Evolutionary conservation across 2,113 vertebrate species (phyloP).

Genomic region (Pangasianodon hypophthalmus): DNA sequence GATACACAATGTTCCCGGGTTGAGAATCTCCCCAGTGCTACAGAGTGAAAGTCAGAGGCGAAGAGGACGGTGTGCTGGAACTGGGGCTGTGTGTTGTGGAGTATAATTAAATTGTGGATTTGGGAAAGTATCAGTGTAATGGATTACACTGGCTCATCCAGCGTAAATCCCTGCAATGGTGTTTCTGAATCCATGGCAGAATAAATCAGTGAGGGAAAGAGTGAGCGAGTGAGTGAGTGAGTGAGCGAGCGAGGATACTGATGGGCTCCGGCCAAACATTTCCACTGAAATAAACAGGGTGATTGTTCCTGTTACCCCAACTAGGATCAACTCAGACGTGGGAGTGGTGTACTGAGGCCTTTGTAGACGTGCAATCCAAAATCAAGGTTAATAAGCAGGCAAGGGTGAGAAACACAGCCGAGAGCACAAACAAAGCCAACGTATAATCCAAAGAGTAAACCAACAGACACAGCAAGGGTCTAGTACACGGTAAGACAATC

Average conservation of each 20-base stretch:
- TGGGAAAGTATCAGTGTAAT: conserved; percentile 39
- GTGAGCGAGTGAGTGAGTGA: background rate
- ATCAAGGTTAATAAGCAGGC: background rate
- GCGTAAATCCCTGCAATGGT: conserved; percentile 25
- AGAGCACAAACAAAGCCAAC: background rate
- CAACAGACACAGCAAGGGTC: background rate
- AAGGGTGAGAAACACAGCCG: background rate
- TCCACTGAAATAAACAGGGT: background rate
- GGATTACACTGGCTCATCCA: conserved; percentile 42
- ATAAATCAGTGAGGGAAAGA: conserved; percentile 22
- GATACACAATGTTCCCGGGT: background rate
- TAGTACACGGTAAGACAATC: background rate
- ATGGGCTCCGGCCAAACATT: background rate
- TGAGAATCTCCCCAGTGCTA: background rate
- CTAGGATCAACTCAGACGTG: background rate
- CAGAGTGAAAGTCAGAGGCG: background rate
- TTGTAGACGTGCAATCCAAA: background rate
- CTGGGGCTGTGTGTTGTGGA: conserved; percentile 17
- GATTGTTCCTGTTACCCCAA: conserved; percentile 7
- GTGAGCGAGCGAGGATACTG: background rate
- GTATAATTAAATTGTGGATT: conserved; percentile 48
- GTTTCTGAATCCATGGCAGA: conserved; percentile 13
- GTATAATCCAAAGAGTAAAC: background rate
- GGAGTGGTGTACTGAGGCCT: background rate
- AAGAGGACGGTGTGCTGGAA: conserved; percentile 31